These are phyloP conservation scores for Heteronetta atricapilla DNA, from an alignment of 2,113 vertebrate genomes.

Conservation along the genomic window DNA sequence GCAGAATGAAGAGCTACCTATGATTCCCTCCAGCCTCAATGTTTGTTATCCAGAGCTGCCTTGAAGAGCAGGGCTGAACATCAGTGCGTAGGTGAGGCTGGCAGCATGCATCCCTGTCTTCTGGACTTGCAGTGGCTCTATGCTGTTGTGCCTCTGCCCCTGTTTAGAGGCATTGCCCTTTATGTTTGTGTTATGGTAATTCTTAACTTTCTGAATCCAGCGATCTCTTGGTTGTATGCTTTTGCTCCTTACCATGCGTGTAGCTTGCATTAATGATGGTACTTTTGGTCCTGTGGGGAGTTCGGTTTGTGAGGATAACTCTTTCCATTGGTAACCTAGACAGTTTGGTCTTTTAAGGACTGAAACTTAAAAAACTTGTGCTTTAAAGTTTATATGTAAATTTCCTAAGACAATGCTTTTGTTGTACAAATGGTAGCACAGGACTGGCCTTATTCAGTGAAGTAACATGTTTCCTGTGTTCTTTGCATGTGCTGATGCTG, in stretches of 20 bases:
- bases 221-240: background rate
- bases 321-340: background rate
- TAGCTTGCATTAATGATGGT: background rate
- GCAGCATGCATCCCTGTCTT: background rate
- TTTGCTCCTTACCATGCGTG: background rate
- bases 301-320: background rate
- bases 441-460: background rate
- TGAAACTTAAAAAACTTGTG: too few species aligned
- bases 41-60: background rate
- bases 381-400: background rate
- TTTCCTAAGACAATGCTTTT: background rate
- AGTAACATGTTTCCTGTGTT: background rate
- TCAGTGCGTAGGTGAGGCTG: background rate
- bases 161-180: background rate
- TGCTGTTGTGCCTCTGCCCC: background rate
- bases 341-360: background rate
- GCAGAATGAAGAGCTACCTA: fast-evolving
- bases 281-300: background rate
- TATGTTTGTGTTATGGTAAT: background rate
- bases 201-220: background rate
- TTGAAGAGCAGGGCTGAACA: background rate
- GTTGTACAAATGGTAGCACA: background rate
- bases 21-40: fast-evolving
- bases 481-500: background rate
- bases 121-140: background rate